Percentiles rank a stretch among this genome's conserved stretches.
phyloP scores from a whole-genome alignment of 2,797 vertebrate genomes.

The Scyliorhinus canicula region DNA sequence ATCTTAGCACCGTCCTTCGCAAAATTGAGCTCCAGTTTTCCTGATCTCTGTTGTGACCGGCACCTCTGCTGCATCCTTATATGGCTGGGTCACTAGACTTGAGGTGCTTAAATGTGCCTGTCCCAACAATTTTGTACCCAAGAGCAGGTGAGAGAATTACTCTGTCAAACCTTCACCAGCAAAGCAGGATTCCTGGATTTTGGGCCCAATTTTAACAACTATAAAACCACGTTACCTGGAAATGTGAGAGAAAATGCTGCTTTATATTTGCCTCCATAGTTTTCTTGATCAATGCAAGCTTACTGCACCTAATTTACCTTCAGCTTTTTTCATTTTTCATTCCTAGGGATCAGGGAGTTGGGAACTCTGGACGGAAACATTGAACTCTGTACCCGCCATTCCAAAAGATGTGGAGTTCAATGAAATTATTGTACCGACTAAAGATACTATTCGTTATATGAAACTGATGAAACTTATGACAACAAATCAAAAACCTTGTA shows the following conservation, averaged over 20 bases:
- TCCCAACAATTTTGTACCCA: not conserved
- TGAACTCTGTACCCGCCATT: slow-evolving; percentile 63
- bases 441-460: slow-evolving; percentile 77
- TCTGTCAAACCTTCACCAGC: not conserved
- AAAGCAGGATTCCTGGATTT: not conserved
- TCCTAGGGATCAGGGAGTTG: slow-evolving; percentile 72
- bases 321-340: slow-evolving; percentile 38
- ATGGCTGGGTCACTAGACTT: not conserved
- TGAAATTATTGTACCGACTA: slow-evolving; percentile 84
- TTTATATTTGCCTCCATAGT: not conserved
- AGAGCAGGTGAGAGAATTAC: not conserved
- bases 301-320: slow-evolving; percentile 32
- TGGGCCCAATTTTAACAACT: not conserved
- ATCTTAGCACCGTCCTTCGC: not conserved
- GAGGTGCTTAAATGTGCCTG: not conserved
- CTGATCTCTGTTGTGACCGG: not conserved
- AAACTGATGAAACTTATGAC: slow-evolving; percentile 73
- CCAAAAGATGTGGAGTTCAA: slow-evolving; percentile 71
- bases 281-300: not conserved
- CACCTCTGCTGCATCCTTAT: not conserved
- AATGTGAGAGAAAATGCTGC: not conserved
- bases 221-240: not conserved
- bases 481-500: slow-evolving; percentile 75
- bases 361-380: slow-evolving; percentile 74
- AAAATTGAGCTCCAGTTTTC: not conserved